These are phyloP conservation scores for Siderastrea radians DNA, from an alignment of 92 coral and sea anemone species.

Conservation along the genomic window DNA sequence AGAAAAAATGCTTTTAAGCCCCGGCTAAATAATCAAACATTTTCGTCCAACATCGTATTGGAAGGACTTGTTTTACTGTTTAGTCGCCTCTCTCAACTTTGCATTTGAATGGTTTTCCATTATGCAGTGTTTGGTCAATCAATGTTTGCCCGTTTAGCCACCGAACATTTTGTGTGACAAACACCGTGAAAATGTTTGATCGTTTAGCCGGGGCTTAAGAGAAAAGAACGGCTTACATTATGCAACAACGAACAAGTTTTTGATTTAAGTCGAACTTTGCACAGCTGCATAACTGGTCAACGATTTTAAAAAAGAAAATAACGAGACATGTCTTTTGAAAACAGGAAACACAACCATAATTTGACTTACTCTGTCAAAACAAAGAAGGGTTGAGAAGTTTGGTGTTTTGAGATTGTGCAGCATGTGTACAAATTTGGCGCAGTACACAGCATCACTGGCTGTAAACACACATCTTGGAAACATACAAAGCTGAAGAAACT, in stretches of 20 bases:
- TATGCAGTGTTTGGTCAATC: no score
- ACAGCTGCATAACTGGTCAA: background rate
- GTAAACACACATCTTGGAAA: constrained; percentile 99
- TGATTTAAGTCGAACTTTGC: background rate
- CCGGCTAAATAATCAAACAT: no score
- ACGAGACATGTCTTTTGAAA: background rate
- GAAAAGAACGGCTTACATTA: no score
- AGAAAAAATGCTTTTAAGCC: background rate
- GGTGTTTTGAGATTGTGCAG: constrained; percentile 98
- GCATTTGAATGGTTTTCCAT: no score
- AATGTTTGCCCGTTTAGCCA: no score
- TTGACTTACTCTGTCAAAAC: constrained; percentile 93
- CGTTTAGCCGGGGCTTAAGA: no score
- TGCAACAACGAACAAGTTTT: background rate
- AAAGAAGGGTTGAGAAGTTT: constrained; percentile 96
- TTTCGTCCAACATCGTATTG: no score
- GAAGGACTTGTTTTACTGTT: no score
- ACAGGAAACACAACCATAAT: background rate
- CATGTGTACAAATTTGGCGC: constrained; percentile 99
- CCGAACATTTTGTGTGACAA: no score
- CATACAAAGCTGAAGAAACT: constrained; percentile 98
- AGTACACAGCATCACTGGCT: constrained; percentile 97
- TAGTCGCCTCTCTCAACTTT: no score
- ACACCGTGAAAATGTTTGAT: no score
- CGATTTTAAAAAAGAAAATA: background rate